These are phyloP conservation scores for Nibea coibor DNA, from an alignment of 2,113 vertebrate genomes.

Conservation along the genomic window DNA sequence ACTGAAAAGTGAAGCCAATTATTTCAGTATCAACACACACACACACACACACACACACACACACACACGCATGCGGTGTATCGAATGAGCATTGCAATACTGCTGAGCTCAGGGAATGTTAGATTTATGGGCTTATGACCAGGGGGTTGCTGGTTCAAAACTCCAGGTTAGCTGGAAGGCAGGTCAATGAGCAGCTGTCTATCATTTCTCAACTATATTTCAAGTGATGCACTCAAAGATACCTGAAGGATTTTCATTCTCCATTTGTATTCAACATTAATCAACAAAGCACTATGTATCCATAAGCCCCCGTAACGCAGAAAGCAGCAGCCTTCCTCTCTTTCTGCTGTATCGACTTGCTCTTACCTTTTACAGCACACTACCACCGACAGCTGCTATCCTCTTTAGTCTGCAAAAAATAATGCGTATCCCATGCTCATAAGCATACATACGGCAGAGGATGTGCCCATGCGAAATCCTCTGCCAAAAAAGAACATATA, in stretches of 20 bases:
- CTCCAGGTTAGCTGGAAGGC: neutral
- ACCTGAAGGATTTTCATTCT: constrained; percentile 1
- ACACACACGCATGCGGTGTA: neutral
- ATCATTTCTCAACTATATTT: constrained; percentile 27
- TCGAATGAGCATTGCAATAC: neutral
- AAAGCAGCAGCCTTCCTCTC: constrained; percentile 10
- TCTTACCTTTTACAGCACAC: constrained; percentile 1
- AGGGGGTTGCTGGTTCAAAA: constrained; percentile 9
- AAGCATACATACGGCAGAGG: neutral
- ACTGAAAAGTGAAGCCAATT: constrained; percentile 36
- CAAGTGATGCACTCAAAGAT: constrained; percentile 14
- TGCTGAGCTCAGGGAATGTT: neutral
- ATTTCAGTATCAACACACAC: constrained; percentile 17
- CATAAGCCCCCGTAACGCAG: constrained; percentile 9
- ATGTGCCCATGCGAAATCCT: neutral
- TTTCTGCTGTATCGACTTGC: neutral
- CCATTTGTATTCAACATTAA: constrained; percentile 33
- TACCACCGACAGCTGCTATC: constrained; percentile 1
- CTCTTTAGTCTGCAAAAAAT: neutral
- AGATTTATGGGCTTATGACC: neutral
- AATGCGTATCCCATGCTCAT: neutral
- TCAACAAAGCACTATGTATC: constrained; percentile 6
- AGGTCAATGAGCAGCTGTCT: constrained; percentile 15
- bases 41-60: neutral
- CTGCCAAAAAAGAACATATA: neutral